Base-by-base conservation (phyloP, 2,113 vertebrate genomes). In the Setophaga coronata region DNA sequence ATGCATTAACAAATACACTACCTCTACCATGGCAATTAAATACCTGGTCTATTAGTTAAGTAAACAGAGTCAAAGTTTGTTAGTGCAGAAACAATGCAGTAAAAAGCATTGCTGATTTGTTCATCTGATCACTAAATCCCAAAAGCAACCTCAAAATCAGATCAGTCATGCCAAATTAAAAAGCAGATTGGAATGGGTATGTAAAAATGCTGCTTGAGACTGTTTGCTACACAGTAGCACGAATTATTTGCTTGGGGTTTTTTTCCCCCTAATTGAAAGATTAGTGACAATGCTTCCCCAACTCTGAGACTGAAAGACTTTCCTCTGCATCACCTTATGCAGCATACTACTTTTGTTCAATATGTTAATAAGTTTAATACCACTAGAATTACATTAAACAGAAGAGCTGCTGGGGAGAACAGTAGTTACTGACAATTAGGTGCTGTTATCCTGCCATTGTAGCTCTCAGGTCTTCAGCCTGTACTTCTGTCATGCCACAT, bases 401-500 rank as follows among this genome's bases (percentile, higher is more conserved):
- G 36, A 53, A 31, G 34, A 84, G 7, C 12, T 84, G 24, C 40
- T 66, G 33, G 14, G 26, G 36, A 82, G 47, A 81, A 2, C 13
- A 12, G 38, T 54, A 48, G 24, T 60, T 67, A 24, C n/a, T 31
- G 24, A 21, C 29, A 34, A 29, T 57, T 43, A 67, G 42, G 18
- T 62, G 23, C 18, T 18, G 18, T 85, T 79, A 20, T 15, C 24
- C 45, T 88, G 21, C 48, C 10, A 2, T 20, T 21, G 25, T 34
- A 60, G 21, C 0, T 8, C 28, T 70, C 0, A 1, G 31, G 15
- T 53, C 12, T 64, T 77, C 5, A 7, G 18, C 18, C 42, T 57
- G 50, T 76, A 3, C 25, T 53, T 65, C 26, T 65, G 17, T 82
- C 10, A 7, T 45, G n/a, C 18, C 10, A 31, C 11, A 3, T 17